Conservation (phyloP, 2,888 invertebrate species). For the Himalopsyche kuldschensis region DNA sequence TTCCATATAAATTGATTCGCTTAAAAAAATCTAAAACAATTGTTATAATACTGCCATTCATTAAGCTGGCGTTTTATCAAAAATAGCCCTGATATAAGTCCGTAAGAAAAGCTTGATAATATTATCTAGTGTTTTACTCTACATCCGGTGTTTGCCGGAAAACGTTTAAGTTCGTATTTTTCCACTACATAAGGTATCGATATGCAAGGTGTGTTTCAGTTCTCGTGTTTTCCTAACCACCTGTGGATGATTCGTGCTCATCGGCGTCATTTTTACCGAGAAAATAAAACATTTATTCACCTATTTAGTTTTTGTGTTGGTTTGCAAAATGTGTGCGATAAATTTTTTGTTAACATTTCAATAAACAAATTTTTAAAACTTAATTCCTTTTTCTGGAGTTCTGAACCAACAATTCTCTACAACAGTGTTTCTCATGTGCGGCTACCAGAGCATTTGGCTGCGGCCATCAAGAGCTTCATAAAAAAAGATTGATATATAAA, state of each 20-base stretch:
- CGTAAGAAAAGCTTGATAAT: not conserved
- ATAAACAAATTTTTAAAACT: no score
- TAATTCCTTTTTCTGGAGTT: no score
- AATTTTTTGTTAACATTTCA: not conserved
- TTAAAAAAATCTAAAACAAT: no score
- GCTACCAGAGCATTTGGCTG: no score
- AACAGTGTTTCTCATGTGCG: no score
- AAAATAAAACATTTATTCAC: not conserved
- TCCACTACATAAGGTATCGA: not conserved
- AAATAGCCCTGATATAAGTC: not conserved
- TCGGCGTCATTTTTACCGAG: not conserved
- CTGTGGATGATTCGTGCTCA: conserved; percentile 13
- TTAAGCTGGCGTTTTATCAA: no score
- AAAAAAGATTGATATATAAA: no score
- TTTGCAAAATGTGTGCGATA: not conserved
- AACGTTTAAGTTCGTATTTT: not conserved
- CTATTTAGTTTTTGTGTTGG: not conserved
- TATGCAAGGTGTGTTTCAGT: conserved; percentile 16
- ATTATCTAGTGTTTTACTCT: not conserved
- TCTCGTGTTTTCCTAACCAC: conserved; percentile 5
- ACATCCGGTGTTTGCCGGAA: not conserved
- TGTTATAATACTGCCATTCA: no score
- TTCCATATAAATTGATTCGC: no score
- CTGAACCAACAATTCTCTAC: no score
- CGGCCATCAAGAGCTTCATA: no score